These are phyloP conservation scores for Drosophila sordidula DNA, from an alignment of 2,888 invertebrate genomes.

Conservation along the genomic window DNA sequence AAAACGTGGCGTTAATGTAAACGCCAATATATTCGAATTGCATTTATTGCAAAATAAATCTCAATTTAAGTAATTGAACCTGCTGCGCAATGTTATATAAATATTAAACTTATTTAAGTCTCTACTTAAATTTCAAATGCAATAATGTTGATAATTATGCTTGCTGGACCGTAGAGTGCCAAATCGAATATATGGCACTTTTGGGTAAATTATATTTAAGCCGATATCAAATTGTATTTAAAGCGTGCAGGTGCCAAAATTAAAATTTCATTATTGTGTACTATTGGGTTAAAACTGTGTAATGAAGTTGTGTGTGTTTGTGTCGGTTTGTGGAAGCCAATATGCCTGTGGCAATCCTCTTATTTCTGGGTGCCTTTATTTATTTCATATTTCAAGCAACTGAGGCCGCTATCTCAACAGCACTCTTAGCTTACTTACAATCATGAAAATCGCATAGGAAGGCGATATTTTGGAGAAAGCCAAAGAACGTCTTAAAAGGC, in stretches of 20 bases:
- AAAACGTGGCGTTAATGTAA: constrained; percentile 40
- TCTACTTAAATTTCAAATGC: neutral
- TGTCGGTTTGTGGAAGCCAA: too few species aligned
- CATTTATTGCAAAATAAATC: constrained; percentile 20
- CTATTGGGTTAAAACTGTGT: too few species aligned
- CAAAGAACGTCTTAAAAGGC: neutral
- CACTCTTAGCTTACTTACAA: neutral
- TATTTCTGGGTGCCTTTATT: too few species aligned
- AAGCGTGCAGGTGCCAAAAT: neutral
- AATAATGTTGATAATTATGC: constrained; percentile 10
- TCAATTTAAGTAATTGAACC: constrained; percentile 22
- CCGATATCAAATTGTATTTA: neutral
- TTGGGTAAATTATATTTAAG: neutral
- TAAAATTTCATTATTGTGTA: neutral
- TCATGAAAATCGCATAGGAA: neutral
- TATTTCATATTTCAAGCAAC: too few species aligned
- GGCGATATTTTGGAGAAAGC: neutral
- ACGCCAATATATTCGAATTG: constrained; percentile 44
- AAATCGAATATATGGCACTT: constrained; percentile 11
- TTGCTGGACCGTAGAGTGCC: neutral
- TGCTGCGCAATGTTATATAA: constrained; percentile 9
- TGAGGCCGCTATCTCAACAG: too few species aligned
- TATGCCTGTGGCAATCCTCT: too few species aligned
- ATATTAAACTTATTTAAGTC: constrained; percentile 8
- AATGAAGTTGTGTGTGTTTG: too few species aligned